These are phyloP conservation scores for Lutraria lutraria DNA, from an alignment of 2,888 invertebrate genomes.

Conservation along the genomic window DNA sequence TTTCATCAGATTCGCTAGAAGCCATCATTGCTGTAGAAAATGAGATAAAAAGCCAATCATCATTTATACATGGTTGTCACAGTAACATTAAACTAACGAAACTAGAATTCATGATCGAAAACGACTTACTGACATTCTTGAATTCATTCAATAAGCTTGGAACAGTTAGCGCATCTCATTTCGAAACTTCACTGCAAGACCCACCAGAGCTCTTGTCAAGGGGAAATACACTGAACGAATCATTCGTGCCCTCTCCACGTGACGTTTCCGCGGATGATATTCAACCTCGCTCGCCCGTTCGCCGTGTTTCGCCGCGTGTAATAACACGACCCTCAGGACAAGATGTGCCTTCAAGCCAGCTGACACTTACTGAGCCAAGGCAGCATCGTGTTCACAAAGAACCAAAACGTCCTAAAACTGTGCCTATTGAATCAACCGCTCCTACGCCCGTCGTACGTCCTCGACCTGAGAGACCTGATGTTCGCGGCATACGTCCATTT, in stretches of 20 bases:
- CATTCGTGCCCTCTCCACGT: slow-evolving; percentile 39
- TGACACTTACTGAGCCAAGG: slow-evolving; percentile 17
- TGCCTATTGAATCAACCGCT: slow-evolving; percentile 62
- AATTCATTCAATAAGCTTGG: slow-evolving; percentile 63
- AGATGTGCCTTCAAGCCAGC: slow-evolving; percentile 31
- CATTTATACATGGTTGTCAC: slow-evolving; percentile 59
- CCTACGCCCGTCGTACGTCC: slow-evolving; percentile 63
- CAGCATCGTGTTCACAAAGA: slow-evolving; percentile 54
- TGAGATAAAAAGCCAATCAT: slow-evolving; percentile 63
- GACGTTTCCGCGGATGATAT: slow-evolving; percentile 43
- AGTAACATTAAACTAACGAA: slow-evolving; percentile 58
- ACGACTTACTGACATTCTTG: slow-evolving; percentile 60
- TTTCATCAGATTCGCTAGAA: slow-evolving; percentile 55
- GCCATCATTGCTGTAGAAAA: slow-evolving; percentile 57
- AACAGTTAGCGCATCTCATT: slow-evolving; percentile 56
- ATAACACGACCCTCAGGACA: slow-evolving; percentile 35
- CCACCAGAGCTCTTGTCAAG: slow-evolving; percentile 59
- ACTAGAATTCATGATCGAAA: slow-evolving; percentile 60
- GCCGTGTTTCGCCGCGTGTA: slow-evolving; percentile 57
- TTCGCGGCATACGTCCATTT: slow-evolving; percentile 55
- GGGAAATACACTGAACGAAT: slow-evolving; percentile 52
- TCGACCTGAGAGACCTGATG: slow-evolving; percentile 60
- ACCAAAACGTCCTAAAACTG: slow-evolving; percentile 63
- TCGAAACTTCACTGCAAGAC: slow-evolving; percentile 55
- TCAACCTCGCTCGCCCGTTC: slow-evolving; percentile 40